Evolutionary conservation across 2,113 vertebrate genomes (phyloP), one percentile per base, ranked within the genome.

Genomic region (Nerophis ophidion): DNA sequence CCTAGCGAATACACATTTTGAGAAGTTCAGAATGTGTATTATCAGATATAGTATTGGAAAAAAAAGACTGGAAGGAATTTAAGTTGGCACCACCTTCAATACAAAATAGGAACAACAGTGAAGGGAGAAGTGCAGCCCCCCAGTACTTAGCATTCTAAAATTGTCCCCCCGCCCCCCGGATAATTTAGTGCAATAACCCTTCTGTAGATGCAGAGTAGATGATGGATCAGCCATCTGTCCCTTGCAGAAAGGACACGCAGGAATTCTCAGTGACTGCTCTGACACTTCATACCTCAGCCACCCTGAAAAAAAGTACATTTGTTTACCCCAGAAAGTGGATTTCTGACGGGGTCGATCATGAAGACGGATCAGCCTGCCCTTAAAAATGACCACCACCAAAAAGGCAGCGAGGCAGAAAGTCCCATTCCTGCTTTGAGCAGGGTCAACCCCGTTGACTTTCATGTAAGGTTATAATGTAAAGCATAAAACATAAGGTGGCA

Each of bases 101-200:
- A 26, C 26, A 26, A 26, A 26, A 26, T 26, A 26, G 4, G 2
- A 26, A 26, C 26, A 26, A 26, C 26, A 26, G 26, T 26, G 26
- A 26, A 26, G 26, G 26, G 26, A 26, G 65, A 70, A 68, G 11
- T 50, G 14, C 15, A 48, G 4, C 4, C 47, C 48, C 15, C 15
- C 26, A 53, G 61, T 74, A 72, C 81, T 70, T 63, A 16, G 76
- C 76, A 75, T 82, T 81, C 70, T 76, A 59, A 65, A 61, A 70
- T 69, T 71, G 72, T 77, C 76, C 44, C 73, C 49, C 68, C n/a
- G n/a, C 56, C 68, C 68, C 62, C 50, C 26, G 60, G 47, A 59
- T 56, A 3, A 40, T 52, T 42, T 26, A 26, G 26, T 26, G 26
- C 26, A 26, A 26, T 26, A 26, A 26, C 26, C 26, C 26, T 26